Base-by-base conservation (phyloP, 1,140 invertebrate genomes). In the Chlorops oryzae region DNA sequence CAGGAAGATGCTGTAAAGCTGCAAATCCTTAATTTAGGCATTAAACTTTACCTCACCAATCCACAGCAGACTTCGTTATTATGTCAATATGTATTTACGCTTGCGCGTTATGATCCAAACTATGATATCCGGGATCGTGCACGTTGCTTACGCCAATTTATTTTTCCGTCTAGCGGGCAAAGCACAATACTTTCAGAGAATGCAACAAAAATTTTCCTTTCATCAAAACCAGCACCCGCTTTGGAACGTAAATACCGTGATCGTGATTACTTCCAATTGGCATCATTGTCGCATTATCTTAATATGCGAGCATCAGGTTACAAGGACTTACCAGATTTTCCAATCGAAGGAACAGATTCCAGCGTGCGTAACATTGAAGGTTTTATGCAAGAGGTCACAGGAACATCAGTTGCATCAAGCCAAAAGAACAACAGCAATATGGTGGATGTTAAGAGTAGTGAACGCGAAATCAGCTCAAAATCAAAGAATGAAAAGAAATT, bases 111-210 rank as follows among this genome's bases (percentile, higher is more conserved):
- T 71, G 97, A 99, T 77, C 84, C 88, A 44, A 97, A 94, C 73
- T 99, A 99, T 67, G 96, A 99, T 75, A 95, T 99, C 34, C 77
- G 97, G 32, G 97, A 99, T 76, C 78, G 95, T 2, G 90, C 91
- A 3, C 75, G 96, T 18, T 87, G 97, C 61, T 74, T 98, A 15
- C 80, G 84, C 20, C 84, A 86, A 24, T 87, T 97, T 57, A 81
- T 95, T 3, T 83, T 88, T 61, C 81, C 84, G 10, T 70, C 77
- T 42, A 77, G 77, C 51, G 68, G 72, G 48, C 62, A 56, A 66
- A 76, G 60, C 60, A 74, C 70, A 20, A 75, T 80, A 47, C 70
- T 96, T 4, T 70, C 81, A 1, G 77, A 83, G 50, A 80, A 88
- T 72, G 87, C 88, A 0, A 84, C 86, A 55, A 82, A 84, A 57